Percentiles rank a stretch among this genome's conserved stretches.
These are phyloP conservation scores for Zaprionus bogoriensis DNA, from an alignment of 2,888 invertebrate species.

Conservation along the genomic window DNA sequence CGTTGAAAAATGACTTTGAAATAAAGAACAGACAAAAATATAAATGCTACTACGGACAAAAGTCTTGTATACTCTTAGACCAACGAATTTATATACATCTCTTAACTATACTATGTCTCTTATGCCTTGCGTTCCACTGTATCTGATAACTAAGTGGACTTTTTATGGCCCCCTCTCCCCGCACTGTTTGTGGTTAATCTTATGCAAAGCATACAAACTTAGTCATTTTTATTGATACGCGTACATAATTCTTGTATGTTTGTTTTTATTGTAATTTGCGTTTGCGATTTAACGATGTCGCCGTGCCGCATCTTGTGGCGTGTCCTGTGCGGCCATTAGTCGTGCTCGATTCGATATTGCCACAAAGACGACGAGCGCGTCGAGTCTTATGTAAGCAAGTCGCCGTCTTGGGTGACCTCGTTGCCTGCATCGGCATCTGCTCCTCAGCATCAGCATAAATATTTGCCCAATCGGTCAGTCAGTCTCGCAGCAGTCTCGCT, in stretches of 20 bases:
- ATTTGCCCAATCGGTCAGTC: conserved; percentile 59
- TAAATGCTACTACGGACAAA: too few relatives aligned
- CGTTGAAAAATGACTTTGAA: too few relatives aligned
- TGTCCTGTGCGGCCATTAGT: conserved; percentile 40
- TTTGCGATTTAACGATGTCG: conserved; percentile 33
- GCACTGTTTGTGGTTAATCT: background rate
- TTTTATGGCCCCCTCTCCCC: background rate
- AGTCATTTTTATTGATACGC: conserved; percentile 31
- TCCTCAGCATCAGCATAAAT: conserved; percentile 53
- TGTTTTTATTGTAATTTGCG: conserved; percentile 43
- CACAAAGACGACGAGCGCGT: conserved; percentile 13
- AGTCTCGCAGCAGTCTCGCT: conserved; percentile 3
- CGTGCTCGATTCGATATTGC: conserved; percentile 35
- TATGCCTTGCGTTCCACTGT: conserved; percentile 1
- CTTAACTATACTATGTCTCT: background rate
- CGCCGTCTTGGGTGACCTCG: conserved; percentile 31
- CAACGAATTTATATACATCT: background rate
- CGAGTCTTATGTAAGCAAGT: conserved; percentile 44
- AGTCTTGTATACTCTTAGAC: background rate
- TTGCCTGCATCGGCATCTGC: conserved; percentile 18
- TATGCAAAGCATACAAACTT: conserved; percentile 39
- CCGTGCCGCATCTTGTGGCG: background rate
- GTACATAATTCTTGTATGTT: conserved; percentile 23
- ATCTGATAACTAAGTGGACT: background rate
- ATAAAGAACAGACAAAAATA: too few relatives aligned